Evolutionary conservation across 2,797 vertebrate genomes (phyloP).

Genomic region (Ctenopoma multispine): DNA sequence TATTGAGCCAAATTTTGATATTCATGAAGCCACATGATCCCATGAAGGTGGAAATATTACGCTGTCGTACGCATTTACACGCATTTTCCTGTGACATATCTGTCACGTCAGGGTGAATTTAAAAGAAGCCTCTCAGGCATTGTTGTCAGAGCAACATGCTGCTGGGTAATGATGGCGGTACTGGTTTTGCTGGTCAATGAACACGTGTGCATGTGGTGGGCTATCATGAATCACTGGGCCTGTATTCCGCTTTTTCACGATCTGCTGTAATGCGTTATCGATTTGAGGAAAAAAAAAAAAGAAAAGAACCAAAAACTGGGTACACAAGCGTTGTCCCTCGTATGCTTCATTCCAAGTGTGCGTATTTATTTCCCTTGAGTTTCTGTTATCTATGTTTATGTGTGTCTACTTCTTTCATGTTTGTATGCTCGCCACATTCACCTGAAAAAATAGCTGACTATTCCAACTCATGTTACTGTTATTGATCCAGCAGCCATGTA

Average conservation of each 20-base stretch:
- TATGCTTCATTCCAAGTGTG: slow-evolving; percentile 21
- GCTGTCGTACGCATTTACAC: not conserved
- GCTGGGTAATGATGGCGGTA: slow-evolving; percentile 7
- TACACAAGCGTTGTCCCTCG: slow-evolving; percentile 42
- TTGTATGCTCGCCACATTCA: not conserved
- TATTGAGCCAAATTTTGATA: not conserved
- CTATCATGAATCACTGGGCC: slow-evolving; percentile 41
- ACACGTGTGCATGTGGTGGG: slow-evolving; percentile 26
- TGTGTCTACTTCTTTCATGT: slow-evolving; percentile 4
- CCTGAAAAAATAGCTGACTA: slow-evolving; percentile 2
- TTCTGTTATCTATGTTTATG: slow-evolving; percentile 8
- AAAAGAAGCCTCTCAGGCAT: not conserved
- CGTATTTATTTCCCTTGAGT: slow-evolving; percentile 9
- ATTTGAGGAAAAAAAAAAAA: slow-evolving; percentile 60
- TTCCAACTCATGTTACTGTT: slow-evolving; percentile 23
- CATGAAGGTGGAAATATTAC: not conserved
- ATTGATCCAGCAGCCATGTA: slow-evolving; percentile 42
- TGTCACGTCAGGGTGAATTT: not conserved
- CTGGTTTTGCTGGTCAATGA: slow-evolving; percentile 21
- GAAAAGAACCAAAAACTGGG: slow-evolving; percentile 26
- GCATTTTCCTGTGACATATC: not conserved
- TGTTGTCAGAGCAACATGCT: not conserved
- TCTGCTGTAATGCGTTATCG: slow-evolving; percentile 74
- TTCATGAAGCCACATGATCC: not conserved
- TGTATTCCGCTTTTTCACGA: slow-evolving; percentile 48